Conservation (phyloP, 2,113 vertebrate genomes). For the Ascaphus truei region DNA sequence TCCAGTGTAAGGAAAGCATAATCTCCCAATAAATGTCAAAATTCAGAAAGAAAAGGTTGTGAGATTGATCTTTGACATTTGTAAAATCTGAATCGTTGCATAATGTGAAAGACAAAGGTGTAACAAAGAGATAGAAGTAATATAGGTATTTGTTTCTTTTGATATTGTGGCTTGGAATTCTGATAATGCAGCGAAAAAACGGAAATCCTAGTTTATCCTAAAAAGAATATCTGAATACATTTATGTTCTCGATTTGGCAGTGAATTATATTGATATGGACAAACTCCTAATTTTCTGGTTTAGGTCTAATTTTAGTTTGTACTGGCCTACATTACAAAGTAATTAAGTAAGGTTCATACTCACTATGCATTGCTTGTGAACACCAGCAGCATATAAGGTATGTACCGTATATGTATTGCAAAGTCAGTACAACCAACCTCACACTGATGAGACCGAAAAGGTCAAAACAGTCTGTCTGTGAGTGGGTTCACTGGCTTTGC, state of each 20-base stretch:
- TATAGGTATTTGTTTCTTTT: background rate
- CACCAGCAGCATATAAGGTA: no score
- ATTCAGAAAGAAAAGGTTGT: constrained; percentile 14
- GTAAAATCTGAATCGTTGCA: background rate
- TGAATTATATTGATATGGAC: no score
- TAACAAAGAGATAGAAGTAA: background rate
- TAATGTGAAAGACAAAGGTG: constrained; percentile 16
- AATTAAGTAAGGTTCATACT: no score
- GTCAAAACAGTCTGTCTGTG: no score
- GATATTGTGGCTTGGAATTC: background rate
- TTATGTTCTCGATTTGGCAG: background rate
- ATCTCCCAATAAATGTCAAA: constrained; percentile 31
- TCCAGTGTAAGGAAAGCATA: background rate
- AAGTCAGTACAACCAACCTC: no score
- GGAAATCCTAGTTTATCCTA: background rate
- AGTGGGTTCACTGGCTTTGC: no score
- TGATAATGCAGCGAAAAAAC: background rate
- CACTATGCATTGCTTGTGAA: no score
- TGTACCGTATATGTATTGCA: no score
- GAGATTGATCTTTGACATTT: constrained; percentile 32
- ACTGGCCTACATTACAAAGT: background rate
- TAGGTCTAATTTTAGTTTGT: background rate
- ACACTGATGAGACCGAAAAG: no score
- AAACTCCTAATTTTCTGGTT: background rate
- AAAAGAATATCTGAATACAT: background rate